Evolutionary conservation across 2,888 invertebrate species (phyloP), one percentile per base, ranked within the genome.

Genomic region (Athrips mouffetella): DNA sequence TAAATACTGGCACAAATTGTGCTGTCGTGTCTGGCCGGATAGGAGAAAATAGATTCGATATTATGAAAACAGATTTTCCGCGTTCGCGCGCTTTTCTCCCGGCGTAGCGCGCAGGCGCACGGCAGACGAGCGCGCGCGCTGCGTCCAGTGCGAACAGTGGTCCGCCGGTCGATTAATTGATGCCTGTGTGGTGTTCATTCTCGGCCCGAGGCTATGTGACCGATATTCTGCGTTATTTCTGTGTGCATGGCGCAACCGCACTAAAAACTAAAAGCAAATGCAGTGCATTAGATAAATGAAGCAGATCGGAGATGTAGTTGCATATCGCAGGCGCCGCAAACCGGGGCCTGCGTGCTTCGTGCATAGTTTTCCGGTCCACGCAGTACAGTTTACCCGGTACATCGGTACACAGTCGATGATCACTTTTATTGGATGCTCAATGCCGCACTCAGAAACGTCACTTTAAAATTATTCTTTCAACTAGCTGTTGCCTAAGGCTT

Each of bases 201-300:
- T 79, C 81, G 71, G 75, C 59, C 70, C 62, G 80, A 74, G 79
- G 79, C 80, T 73, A 73, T 69, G 71, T 88, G 88, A 86, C 88
- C 88, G 88, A 88, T 87, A 87, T 88, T 84, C 80, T 63, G 74
- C 80, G 85, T 84, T 87, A 88, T 87, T 87, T 86, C 85, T 80
- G 87, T 80, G 79, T 65, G 56, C 70, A 70, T 86, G 85, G 83
- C 85, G 86, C 81, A 85, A 87, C 82, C 70, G 72, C 67, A 80
- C 75, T 81, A 79, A 76, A 75, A 77, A 79, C 84, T 82, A 79
- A 82, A 82, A 80, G 83, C 80, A 78, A 84, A 76, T 79, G 82
- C 77, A 76, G 72, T 80, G 82, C 81, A 78, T 83, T 82, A 82
- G 84, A 84, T 83, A 84, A 83, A 76, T 70, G 74, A 66, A 66